Conservation (phyloP, 2,113 vertebrate genomes). For the Prochilodus magdalenae region DNA sequence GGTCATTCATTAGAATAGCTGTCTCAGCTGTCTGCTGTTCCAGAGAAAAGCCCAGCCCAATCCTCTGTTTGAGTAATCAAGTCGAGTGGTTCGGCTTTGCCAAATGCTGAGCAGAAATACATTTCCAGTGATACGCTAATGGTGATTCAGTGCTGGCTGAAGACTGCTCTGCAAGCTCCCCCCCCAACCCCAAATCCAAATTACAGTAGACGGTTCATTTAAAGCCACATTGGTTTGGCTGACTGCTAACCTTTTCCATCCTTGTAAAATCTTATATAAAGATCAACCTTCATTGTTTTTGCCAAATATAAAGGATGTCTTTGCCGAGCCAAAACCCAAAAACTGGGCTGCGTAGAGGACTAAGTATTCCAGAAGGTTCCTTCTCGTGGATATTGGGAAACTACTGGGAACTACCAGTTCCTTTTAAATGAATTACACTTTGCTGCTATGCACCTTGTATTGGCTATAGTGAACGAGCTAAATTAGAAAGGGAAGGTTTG, state of each 20-base stretch:
- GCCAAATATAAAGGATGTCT: constrained; percentile 48
- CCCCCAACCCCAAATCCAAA: neutral
- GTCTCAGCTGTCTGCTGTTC: constrained; percentile 24
- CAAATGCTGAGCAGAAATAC: constrained; percentile 46
- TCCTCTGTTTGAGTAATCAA: constrained; percentile 67
- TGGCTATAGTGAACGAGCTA: neutral
- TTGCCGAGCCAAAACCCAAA: constrained; percentile 41
- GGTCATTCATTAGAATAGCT: constrained; percentile 37
- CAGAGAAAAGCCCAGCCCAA: constrained; percentile 22
- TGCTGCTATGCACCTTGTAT: too few species aligned
- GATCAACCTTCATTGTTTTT: constrained; percentile 43
- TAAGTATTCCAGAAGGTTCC: constrained; percentile 16
- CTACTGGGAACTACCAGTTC: neutral
- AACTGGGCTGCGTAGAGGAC: constrained; percentile 12
- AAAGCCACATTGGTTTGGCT: constrained; percentile 56
- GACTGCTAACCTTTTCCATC: constrained; percentile 48
- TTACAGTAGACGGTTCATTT: constrained; percentile 46
- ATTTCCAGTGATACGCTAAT: constrained; percentile 51
- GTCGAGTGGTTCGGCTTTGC: constrained; percentile 39
- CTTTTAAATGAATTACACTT: neutral
- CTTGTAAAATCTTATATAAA: constrained; percentile 55
- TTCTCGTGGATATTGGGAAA: constrained; percentile 10
- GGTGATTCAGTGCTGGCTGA: constrained; percentile 38
- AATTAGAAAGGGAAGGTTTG: too few species aligned
- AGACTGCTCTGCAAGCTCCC: neutral